Percentiles rank a stretch among this genome's conserved stretches.
These are phyloP conservation scores for Ommatoiulus sabulosus DNA, from an alignment of 2,888 invertebrate genomes.

Conservation along the genomic window DNA sequence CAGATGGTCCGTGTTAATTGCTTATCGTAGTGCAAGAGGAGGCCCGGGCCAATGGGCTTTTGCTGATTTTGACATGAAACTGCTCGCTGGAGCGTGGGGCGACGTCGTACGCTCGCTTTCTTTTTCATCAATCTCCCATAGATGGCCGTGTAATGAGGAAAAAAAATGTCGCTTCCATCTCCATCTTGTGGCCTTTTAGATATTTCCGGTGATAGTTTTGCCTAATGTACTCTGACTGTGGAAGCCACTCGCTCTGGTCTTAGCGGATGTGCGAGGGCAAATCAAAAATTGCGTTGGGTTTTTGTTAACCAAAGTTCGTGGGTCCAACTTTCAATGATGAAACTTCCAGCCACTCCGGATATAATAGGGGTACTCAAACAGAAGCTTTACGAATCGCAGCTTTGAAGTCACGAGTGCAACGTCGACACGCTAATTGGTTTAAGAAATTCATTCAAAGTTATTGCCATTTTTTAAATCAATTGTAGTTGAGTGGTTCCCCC, in stretches of 20 bases:
- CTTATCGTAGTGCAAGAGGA: neutral
- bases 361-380: no score
- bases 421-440: no score
- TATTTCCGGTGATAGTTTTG: slow-evolving; percentile 8
- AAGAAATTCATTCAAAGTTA: no score
- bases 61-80: slow-evolving; percentile 27
- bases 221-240: neutral
- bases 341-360: no score
- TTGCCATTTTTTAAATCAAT: no score
- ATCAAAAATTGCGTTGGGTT: neutral
- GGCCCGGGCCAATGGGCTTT: neutral
- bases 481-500: no score
- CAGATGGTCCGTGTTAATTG: slow-evolving; percentile 53
- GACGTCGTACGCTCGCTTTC: slow-evolving; percentile 17
- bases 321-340: no score
- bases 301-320: no score
- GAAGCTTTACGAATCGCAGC: no score
- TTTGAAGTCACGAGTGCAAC: no score
- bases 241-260: neutral
- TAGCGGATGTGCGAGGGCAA: neutral
- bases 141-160: neutral
- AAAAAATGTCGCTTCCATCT: neutral
- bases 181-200: slow-evolving; percentile 24
- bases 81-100: neutral
- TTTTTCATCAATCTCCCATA: slow-evolving; percentile 18